Percentiles rank a stretch among this genome's conserved stretches.
Evolutionary conservation across 2,113 vertebrate genomes (phyloP).

Genomic region (Procavia capensis): DNA sequence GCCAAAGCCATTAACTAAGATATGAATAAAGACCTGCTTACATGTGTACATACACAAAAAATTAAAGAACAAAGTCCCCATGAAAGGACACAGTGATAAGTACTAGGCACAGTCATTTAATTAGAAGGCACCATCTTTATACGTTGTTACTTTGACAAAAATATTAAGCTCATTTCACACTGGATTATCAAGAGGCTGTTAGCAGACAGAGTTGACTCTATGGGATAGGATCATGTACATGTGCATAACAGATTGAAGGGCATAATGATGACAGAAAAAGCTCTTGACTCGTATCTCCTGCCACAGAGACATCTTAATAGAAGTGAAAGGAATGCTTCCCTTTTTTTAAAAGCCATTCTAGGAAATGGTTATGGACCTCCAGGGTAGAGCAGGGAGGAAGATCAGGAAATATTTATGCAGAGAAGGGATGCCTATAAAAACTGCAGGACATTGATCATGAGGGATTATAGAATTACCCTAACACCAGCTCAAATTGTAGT

Average conservation of each 20-base stretch:
- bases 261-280: constrained; percentile 32
- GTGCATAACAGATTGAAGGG: constrained; percentile 27
- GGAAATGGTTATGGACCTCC: constrained; percentile 75
- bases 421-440: constrained; percentile 49
- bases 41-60: background rate
- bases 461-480: constrained; percentile 46
- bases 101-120: background rate
- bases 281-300: constrained; percentile 17
- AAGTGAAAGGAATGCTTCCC: constrained; percentile 71
- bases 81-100: background rate
- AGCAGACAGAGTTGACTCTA: constrained; percentile 12
- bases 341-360: constrained; percentile 67
- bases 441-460: constrained; percentile 60
- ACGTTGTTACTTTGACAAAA: background rate
- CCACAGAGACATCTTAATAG: constrained; percentile 56
- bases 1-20: constrained; percentile 4
- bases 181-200: constrained; percentile 24
- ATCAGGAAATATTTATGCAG: constrained; percentile 78
- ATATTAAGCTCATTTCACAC: background rate
- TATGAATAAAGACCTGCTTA: background rate
- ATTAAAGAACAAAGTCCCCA: background rate
- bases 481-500: background rate
- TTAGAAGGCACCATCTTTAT: constrained; percentile 12
- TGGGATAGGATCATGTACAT: background rate
- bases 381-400: constrained; percentile 38